Percentiles rank a stretch among this genome's conserved stretches.
Evolutionary conservation across 2,888 invertebrate genomes (phyloP).

Genomic region (Caenorhabditis sp.): DNA sequence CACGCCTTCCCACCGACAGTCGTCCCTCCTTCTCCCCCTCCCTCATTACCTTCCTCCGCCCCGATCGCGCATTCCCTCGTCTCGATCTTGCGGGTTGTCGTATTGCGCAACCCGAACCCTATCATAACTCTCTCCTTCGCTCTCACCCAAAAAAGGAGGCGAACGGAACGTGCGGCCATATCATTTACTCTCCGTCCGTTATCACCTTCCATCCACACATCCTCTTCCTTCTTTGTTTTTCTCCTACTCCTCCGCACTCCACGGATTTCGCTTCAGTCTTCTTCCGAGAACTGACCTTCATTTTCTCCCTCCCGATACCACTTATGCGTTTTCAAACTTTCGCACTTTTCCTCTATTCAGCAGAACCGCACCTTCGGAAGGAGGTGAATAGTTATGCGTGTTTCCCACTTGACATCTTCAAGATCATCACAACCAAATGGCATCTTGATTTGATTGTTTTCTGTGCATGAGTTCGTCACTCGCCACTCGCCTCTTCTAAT

Average conservation of each 20-base stretch:
- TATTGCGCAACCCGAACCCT: constrained; percentile 55
- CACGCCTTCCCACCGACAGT: background rate
- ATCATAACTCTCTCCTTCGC: constrained; percentile 38
- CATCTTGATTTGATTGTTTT: constrained; percentile 53
- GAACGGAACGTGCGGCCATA: constrained; percentile 18
- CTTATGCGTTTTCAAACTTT: constrained; percentile 43
- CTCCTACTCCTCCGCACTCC: too few relatives aligned
- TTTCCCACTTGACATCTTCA: constrained; percentile 44
- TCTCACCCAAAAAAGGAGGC: constrained; percentile 26
- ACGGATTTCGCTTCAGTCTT: constrained; percentile 32
- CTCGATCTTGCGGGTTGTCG: constrained; percentile 49
- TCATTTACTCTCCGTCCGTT: constrained; percentile 41
- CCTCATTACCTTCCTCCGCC: constrained; percentile 9
- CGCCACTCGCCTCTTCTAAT: constrained; percentile 31
- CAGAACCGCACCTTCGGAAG: background rate
- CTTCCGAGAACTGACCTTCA: constrained; percentile 32
- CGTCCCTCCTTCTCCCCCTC: background rate
- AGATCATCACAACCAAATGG: constrained; percentile 41
- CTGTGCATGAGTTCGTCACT: constrained; percentile 27
- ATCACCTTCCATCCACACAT: constrained; percentile 36
- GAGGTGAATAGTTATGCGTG: constrained; percentile 37
- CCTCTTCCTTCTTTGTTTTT: constrained; percentile 18
- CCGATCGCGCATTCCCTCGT: constrained; percentile 36
- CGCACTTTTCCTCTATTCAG: constrained; percentile 29
- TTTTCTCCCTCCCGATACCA: constrained; percentile 22